Evolutionary conservation across 2,888 invertebrate species (phyloP), one percentile per base, ranked within the genome.

Genomic region (Sesamia inferens): DNA sequence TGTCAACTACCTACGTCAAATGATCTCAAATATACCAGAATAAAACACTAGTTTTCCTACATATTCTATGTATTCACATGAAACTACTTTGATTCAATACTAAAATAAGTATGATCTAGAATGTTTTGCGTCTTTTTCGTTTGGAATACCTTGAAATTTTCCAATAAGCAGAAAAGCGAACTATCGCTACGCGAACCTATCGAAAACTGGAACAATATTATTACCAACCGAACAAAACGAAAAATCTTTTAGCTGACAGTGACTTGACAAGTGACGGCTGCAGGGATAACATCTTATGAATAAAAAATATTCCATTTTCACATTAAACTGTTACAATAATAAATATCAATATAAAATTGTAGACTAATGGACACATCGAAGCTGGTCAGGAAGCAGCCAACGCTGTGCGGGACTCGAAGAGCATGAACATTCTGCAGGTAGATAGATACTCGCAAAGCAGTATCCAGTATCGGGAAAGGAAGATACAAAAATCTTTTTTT

Each of bases 1-100:
- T 93, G 94, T 93, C 94, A 94, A 94, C 88, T 89, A 88, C 89
- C 90, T 92, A 93, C 91, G 92, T 93, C 92, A 93, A 94, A 91
- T 89, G 88, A 90, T 88, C 88, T 87, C 85, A 80, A 87, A 79
- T 86, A 63, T 83, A 88, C 13, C 55, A 74, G 47, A 61, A 57
- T 72, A 71, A 57, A 69, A 77, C 77, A 80, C 76, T 74, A 73
- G 55, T 63, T 71, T 47, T 42, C 78, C 48, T 73, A 59, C 63
- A 78, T 63, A 77, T 74, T 76, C 71, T 44, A 73, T 54, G 63
- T 68, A 77, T 82, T 68, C 44, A 62, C 31, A 69, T 65, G 44
- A 59, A 67, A 67, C 70, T 67, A 83, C 22, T 73, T 75, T 63
- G 51, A 78, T 69, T 70, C 42, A 76, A 61, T 54, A 74, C 61